A percentile compares a stretch with the other conserved stretches of the same genome.
phyloP scores from a whole-genome alignment of 2,113 vertebrate genomes.

The Eretmochelys imbricata region DNA sequence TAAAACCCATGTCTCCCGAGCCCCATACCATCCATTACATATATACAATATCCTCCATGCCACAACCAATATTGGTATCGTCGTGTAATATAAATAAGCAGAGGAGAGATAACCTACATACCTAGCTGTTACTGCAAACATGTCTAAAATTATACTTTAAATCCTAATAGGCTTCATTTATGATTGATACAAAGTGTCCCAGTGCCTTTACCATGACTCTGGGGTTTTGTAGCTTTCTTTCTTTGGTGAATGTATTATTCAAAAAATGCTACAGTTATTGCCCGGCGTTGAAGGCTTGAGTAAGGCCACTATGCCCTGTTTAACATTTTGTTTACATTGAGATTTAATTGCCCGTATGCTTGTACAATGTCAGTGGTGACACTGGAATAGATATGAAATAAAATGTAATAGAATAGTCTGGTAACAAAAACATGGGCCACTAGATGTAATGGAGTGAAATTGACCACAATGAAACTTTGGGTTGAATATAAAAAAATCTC shows the following conservation, averaged over 20 bases:
- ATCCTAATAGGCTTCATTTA: neutral
- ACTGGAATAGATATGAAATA: slow-evolving; percentile 39
- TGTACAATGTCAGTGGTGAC: neutral
- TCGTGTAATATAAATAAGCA: rapidly evolving
- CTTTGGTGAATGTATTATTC: neutral
- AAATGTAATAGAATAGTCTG: slow-evolving; percentile 66
- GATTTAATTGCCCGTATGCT: no score
- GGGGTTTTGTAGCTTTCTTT: neutral
- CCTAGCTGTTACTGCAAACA: neutral
- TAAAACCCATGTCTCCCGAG: neutral
- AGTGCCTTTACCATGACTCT: neutral
- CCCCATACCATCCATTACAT: rapidly evolving
- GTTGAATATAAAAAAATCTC: slow-evolving; percentile 46
- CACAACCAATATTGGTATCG: neutral
- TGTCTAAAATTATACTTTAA: neutral
- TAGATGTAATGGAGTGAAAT: slow-evolving; percentile 58
- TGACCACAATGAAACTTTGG: slow-evolving; percentile 59
- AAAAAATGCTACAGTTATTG: neutral
- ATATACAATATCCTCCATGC: neutral
- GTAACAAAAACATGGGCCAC: slow-evolving; percentile 9
- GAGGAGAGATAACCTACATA: neutral
- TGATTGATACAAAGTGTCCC: neutral
- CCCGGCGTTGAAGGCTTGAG: no score
- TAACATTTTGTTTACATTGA: no score
- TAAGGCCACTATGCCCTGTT: no score